phyloP scores from a whole-genome alignment of 2,797 vertebrate genomes.

The Acanthopagrus latus region DNA sequence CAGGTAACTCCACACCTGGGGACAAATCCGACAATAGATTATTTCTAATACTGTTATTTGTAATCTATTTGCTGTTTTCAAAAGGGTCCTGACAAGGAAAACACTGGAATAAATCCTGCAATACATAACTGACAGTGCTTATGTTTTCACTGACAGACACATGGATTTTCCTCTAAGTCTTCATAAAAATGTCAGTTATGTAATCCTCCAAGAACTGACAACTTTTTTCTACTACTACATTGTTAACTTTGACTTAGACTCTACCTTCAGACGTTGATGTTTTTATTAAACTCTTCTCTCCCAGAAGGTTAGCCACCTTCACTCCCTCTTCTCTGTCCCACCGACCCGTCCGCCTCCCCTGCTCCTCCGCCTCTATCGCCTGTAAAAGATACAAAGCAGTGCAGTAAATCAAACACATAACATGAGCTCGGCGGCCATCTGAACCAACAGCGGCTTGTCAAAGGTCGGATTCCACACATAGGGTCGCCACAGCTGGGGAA shows the following conservation, averaged over 20 bases:
- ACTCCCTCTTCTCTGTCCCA: conserved; percentile 75
- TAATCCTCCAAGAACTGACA: background rate
- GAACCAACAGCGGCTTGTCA: conserved; percentile 67
- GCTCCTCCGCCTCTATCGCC: conserved; percentile 49
- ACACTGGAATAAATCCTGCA: background rate
- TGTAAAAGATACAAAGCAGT: conserved; percentile 50
- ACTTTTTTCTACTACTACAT: background rate
- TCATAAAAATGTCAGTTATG: background rate
- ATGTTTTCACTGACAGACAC: background rate
- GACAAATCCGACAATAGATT: background rate
- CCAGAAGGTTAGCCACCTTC: conserved; percentile 71
- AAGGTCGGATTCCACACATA: conserved; percentile 54
- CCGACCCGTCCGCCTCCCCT: conserved; percentile 58
- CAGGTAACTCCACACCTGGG: conserved; percentile 37
- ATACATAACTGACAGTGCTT: background rate
- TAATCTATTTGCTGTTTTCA: background rate
- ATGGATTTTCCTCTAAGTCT: background rate
- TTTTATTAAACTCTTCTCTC: conserved; percentile 79
- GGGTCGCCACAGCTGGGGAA: conserved; percentile 52
- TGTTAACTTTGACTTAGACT: background rate
- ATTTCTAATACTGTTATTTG: background rate
- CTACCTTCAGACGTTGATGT: conserved; percentile 81
- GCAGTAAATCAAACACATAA: conserved; percentile 46
- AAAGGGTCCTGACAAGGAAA: background rate
- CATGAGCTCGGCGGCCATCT: conserved; percentile 54